Evolutionary conservation across 35 echinoderm and acorn worm species (phyloP), one percentile per base, ranked within the genome.

Genomic region (Strongylocentrotus purpuratus): DNA sequence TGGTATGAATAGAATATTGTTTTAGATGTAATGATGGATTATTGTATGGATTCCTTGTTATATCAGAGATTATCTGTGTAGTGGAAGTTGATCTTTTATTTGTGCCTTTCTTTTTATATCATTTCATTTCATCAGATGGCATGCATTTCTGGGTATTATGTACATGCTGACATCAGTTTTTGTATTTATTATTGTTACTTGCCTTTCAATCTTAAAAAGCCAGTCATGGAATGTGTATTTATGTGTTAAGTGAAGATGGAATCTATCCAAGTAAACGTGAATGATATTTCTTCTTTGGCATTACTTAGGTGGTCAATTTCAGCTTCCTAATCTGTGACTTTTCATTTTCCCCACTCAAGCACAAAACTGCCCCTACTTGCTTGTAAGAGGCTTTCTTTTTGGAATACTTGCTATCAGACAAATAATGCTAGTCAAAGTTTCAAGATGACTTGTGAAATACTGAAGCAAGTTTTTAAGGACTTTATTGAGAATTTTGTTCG

Each of bases 31-130:
- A 78, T 55, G 7, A 9, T 22, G 5, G 4, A 78, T 78, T 28
- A 78, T 78, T 78, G 65, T 28, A 78, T 22, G 3, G 65, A n/a
- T 28, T n/a, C 65, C 65, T 78, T 8, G 28, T n/a, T 3, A 28
- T 78, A 28, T 78, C 7, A 28, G 65, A 78, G 17, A 70, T 25
- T n/a, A 78, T 78, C 8, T 78, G 1, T 25, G 65, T 5, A 28
- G 28, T 78, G 22, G 28, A n/a, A 78, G 28, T 78, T 78, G 1
- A n/a, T 78, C 20, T 78, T 78, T 78, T 78, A 78, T 78, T 78
- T 78, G 65, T 78, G 65, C 65, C 65, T 78, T 78, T 78, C 65
- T 78, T 78, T 78, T 78, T 78, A 78, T 78, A 78, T n/a, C 50
- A n/a, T 78, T 28, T 70, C 6, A 70, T 70, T 70, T 25, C 25